phyloP scores from a whole-genome alignment of 2,797 vertebrate genomes.

The Alcedo quadribrachys region DNA sequence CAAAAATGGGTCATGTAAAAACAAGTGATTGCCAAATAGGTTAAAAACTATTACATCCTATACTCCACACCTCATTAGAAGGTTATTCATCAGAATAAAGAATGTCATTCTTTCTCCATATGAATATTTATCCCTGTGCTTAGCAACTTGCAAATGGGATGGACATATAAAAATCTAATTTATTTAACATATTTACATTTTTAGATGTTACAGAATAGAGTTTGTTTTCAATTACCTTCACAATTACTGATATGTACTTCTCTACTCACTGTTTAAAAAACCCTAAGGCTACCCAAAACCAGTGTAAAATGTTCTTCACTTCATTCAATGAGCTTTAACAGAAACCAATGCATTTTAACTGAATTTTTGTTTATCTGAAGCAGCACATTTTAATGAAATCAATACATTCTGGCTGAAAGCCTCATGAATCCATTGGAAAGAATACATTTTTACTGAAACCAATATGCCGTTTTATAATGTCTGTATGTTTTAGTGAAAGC shows the following conservation, averaged over 20 bases:
- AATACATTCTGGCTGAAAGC: constrained; percentile 81
- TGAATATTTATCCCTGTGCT: not conserved
- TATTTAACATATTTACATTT: constrained; percentile 65
- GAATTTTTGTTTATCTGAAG: constrained; percentile 83
- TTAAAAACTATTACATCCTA: not conserved
- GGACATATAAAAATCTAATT: constrained; percentile 59
- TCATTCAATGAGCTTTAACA: constrained; percentile 81
- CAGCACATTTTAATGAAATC: constrained; percentile 83
- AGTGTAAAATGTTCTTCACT: constrained; percentile 70
- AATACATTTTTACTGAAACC: constrained; percentile 76
- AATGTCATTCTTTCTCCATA: not conserved
- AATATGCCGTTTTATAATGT: constrained; percentile 76
- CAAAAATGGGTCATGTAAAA: not conserved
- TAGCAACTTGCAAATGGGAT: constrained; percentile 5
- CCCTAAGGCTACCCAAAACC: constrained; percentile 68
- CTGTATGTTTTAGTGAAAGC: constrained; percentile 76
- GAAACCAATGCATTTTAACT: constrained; percentile 82
- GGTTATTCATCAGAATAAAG: not conserved
- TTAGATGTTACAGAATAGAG: constrained; percentile 51
- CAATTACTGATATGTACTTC: constrained; percentile 64
- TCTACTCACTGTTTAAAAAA: constrained; percentile 66
- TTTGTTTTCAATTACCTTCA: constrained; percentile 73
- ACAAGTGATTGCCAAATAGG: not conserved
- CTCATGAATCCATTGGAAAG: constrained; percentile 77
- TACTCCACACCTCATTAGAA: not conserved